Evolutionary conservation across 1,140 invertebrate species (phyloP), one percentile per base, ranked within the genome.

Genomic region (Drosophila funebris): DNA sequence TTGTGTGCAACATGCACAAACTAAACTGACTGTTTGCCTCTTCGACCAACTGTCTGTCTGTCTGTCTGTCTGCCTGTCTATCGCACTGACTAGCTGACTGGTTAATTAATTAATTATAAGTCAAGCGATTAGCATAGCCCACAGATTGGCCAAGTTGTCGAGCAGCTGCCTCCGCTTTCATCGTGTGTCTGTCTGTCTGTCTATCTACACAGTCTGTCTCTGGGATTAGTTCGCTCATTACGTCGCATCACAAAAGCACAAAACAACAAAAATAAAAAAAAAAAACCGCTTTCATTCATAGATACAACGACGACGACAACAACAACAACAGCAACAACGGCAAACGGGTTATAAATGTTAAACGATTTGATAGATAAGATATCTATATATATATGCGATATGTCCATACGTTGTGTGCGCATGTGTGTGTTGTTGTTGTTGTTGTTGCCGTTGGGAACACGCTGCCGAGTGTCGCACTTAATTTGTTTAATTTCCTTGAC

Each of bases 361-460:
- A 88, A 82, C 84, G 83, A 88, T 88, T 83, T 74, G 56, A 88
- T 79, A 88, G 83, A 88, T 88, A 88, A 88, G 84, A 87, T 87
- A 71, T 79, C n/a, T n/a, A 52, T 43, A n/a, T 46, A 37, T 66
- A 56, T 66, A 62, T 57, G 41, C 16, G 13, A 31, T 37, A 41
- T 48, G 13, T 41, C 9, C n/a, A 18, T 46, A 27, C 66, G 22
- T 61, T 66, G 50, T 57, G 18, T 43, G 29, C 31, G 56, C 50
- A 11, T 43, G 36, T 67, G 39, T 39, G 39, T 61, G 41, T 63
- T 48, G 44, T 44, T 54, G 27, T n/a, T 33, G 29, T 36, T 27
- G 64, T 60, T 66, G 53, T 48, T 37, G 37, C 50, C 64, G 72
- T 73, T 73, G 71, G 74, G 33, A 79, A 88, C 76, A 83, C 11